Evolutionary conservation across 2,888 invertebrate genomes (phyloP).

Genomic region (Mesorhabditis belari): DNA sequence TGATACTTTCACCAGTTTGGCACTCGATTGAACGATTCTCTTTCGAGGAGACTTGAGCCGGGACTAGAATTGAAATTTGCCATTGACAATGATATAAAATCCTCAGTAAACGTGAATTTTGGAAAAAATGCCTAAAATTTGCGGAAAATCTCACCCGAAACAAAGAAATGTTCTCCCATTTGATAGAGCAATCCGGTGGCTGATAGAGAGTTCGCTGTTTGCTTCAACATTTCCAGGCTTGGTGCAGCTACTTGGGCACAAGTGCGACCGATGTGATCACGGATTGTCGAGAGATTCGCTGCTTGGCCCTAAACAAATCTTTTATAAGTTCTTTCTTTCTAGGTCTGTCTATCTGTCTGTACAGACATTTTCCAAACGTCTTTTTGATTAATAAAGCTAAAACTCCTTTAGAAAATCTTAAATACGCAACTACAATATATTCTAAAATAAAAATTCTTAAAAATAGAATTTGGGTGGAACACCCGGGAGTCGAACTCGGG

Average conservation of each 20-base stretch:
- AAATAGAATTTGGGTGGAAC: no score
- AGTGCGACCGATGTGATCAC: conserved; percentile 15
- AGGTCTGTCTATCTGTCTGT: no score
- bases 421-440: no score
- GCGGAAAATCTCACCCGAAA: conserved; percentile 54
- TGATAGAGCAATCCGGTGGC: conserved; percentile 64
- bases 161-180: conserved; percentile 85
- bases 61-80: background rate
- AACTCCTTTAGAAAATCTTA: no score
- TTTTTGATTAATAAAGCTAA: no score
- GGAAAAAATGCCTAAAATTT: background rate
- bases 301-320: conserved; percentile 34
- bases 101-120: background rate
- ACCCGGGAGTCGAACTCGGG: no score
- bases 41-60: background rate
- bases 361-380: no score
- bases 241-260: conserved; percentile 29
- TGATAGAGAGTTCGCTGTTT: conserved; percentile 25
- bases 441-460: no score
- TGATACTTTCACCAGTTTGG: background rate
- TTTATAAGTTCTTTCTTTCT: no score
- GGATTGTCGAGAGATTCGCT: conserved; percentile 48
- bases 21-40: background rate
- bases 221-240: conserved; percentile 24
- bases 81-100: background rate